Base-by-base conservation (phyloP, 2,888 invertebrate species). In the Pyralis farinalis region DNA sequence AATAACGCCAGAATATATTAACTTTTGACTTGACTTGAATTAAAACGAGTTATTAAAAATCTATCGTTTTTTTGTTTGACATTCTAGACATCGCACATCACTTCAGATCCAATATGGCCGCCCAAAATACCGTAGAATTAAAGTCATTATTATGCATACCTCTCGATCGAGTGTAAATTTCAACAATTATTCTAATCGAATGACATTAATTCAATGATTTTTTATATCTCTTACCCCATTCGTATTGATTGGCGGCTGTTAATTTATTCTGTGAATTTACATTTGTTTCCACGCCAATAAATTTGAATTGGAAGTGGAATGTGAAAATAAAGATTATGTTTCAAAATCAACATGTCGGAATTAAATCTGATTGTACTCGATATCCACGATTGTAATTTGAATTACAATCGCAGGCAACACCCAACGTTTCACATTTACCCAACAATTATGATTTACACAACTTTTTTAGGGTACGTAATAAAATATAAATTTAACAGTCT, bases 231-330 rank as follows among this genome's bases (percentile, higher is more conserved):
- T 7, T 7, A 25, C 3, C 12, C 12, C 12, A 12, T 31, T 31
- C 31, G 7, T 12, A 30, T 31, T 31, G 31, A 31, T 31, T 31
- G 31, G 12, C 12, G n/a, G n/a, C n/a, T n/a, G 31, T 31, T 31
- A 31, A 31, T 31, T 31, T 31, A 31, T 31, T 31, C 31, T 7
- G 7, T 11, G 31, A 31, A 12, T 31, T 12, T 12, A 31, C 31
- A 12, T 31, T 31, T 31, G 7, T 11, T 12, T 7, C 12, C 7
- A 12, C 25, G n/a, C 25, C 25, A 25, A 25, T 25, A 25, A 25
- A 25, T 25, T 25, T 25, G 25, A 25, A 25, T 25, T 25, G 25
- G 25, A 25, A 1, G 1, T 4, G 8, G 25, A 7, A 25, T 25
- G 25, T 5, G 25, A 7, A 25, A 25, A 25, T 25, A 25, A 7